Base-by-base conservation (phyloP, 2,113 vertebrate species). In the Danio rerio region DNA sequence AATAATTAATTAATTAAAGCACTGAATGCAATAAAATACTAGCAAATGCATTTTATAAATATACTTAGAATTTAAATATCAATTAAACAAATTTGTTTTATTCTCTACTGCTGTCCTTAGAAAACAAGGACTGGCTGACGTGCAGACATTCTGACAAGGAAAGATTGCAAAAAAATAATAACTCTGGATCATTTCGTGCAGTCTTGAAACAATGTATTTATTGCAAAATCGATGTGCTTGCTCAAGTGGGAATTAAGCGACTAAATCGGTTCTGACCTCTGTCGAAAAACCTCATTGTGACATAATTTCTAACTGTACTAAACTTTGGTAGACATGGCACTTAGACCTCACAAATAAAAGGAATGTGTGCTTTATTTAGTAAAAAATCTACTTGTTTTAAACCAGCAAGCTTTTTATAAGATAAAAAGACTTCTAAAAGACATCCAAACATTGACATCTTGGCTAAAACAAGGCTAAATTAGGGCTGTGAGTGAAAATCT, bases 221-320 rank as follows among this genome's bases (percentile, higher is more conserved):
- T 76, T 76, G 73, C 73, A 47, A 76, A 75, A 59, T 52, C 53
- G 5, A 21, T 7, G 6, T 15, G 43, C 55, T 77, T 62, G 75
- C 75, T 63, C 75, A 77, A 77, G 43, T 7, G 74, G 3, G 58
- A 43, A 2, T n/a, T 76, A 18, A 43, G 63, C 15, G n/a, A 16
- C 12, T 71, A 13, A 16, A 71, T 31, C 50, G n/a, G 81, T 16
- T 62, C 20, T 76, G 42, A 56, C 63, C 63, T 40, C 8, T 56
- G 50, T 58, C 9, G 11, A 59, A 69, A 73, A 55, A 52, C 45
- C n/a, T 52, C 20, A 63, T 49, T 63, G 58, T 59, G 43, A 56
- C 72, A 31, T 66, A 6, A 56, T 31, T 71, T 13, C n/a, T 49
- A 49, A 49, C 9, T 12, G n/a, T 12, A 49, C 43, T 69, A 31